Conservation (phyloP, 2,888 invertebrate genomes). For the Cheilosia grossa region DNA sequence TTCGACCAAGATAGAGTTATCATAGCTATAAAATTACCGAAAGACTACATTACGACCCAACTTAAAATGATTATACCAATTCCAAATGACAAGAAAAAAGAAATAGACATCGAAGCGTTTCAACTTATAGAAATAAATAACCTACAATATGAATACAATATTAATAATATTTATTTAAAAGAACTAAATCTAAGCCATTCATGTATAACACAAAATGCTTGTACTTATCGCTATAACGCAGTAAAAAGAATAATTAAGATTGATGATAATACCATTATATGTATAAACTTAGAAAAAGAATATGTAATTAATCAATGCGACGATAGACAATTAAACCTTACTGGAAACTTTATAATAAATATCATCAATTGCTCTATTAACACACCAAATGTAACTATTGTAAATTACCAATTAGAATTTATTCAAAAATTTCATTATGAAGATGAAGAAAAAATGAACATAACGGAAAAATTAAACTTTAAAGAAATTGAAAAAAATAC, state of each 20-base stretch:
- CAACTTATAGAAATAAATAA: conserved; percentile 8
- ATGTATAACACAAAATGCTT: no score
- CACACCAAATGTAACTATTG: background rate
- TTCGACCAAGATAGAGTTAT: no score
- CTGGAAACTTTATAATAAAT: conserved; percentile 18
- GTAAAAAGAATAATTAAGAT: no score
- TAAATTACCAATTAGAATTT: background rate
- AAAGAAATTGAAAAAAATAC: background rate
- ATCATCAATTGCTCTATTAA: background rate
- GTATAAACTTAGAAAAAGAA: conserved; percentile 13
- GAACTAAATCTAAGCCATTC: background rate
- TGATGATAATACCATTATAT: background rate
- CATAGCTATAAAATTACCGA: no score
- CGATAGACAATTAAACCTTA: conserved; percentile 13
- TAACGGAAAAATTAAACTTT: background rate
- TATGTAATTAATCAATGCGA: background rate
- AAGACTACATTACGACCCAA: conserved; percentile 3
- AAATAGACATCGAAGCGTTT: background rate
- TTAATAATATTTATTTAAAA: conserved; percentile 7
- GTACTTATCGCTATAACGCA: no score
- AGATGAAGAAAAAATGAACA: conserved; percentile 6
- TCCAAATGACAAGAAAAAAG: conserved; percentile 6
- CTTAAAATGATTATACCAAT: background rate
- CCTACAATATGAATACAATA: conserved; percentile 3
- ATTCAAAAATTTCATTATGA: conserved; percentile 4